Conservation (phyloP, 2,113 vertebrate species). For the Hoplias malabaricus region DNA sequence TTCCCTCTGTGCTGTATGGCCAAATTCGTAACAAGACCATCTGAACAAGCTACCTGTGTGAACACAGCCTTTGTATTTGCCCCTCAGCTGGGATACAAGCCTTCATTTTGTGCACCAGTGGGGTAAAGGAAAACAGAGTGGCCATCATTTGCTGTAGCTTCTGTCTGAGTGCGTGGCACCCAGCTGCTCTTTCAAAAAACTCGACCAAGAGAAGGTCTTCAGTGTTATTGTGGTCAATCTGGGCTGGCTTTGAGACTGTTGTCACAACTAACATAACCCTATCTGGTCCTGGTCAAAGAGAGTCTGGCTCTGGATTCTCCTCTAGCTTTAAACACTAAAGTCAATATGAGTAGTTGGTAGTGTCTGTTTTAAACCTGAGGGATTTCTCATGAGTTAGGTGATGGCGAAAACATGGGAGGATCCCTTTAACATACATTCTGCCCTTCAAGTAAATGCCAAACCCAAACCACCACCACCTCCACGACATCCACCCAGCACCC, state of each 20-base stretch:
- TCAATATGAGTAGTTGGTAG: not conserved
- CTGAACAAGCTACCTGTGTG: not conserved
- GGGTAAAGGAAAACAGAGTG: not conserved
- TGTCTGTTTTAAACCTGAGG: not conserved
- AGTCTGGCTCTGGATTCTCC: not conserved
- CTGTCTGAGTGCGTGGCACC: not conserved
- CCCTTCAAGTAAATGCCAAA: slow-evolving; percentile 45
- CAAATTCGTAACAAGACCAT: too few relatives aligned
- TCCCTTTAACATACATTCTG: not conserved
- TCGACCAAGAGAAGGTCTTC: slow-evolving; percentile 7
- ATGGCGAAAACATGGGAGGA: not conserved
- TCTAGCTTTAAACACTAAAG: not conserved
- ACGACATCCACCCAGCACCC: not conserved
- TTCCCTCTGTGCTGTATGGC: too few relatives aligned
- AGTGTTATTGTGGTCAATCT: slow-evolving; percentile 24
- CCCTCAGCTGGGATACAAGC: not conserved
- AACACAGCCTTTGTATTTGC: not conserved
- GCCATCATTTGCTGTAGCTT: not conserved
- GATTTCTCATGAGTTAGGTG: not conserved
- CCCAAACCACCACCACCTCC: not conserved
- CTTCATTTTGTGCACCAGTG: too few relatives aligned
- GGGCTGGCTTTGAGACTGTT: not conserved
- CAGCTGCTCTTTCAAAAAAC: not conserved
- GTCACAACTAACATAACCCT: not conserved
- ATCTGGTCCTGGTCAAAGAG: not conserved